Evolutionary conservation across 2,797 vertebrate species (phyloP).

Genomic region (Acomys russatus): DNA sequence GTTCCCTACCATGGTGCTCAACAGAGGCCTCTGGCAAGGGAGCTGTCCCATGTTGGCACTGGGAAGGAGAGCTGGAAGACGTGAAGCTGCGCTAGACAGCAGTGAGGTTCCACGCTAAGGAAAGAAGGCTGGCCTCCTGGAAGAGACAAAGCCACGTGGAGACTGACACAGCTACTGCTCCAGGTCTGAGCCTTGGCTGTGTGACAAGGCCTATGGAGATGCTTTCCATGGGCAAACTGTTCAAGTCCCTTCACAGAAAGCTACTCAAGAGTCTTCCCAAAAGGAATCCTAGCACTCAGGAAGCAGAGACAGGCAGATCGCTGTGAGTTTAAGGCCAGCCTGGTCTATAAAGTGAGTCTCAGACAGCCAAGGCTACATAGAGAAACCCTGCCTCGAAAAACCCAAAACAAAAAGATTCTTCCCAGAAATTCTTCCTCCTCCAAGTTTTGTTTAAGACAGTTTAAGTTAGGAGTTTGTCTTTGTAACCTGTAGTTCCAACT

Average conservation of each 20-base stretch:
- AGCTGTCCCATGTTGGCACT: not conserved
- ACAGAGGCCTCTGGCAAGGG: not conserved
- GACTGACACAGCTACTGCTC: not conserved
- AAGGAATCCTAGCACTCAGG: not conserved
- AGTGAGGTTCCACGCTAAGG: not conserved
- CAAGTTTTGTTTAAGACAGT: not conserved
- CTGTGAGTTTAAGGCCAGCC: too few species aligned
- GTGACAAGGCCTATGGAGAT: not conserved
- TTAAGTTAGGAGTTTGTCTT: conserved; percentile 20
- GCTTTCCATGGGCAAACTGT: not conserved
- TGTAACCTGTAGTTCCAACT: not conserved
- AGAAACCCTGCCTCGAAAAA: too few species aligned
- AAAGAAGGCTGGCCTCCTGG: not conserved
- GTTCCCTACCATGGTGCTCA: not conserved
- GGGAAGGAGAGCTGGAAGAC: conserved; percentile 20
- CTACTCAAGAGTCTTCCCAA: not conserved
- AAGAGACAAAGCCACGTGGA: not conserved
- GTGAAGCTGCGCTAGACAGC: not conserved
- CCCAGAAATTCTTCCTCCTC: not conserved
- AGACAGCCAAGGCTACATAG: too few species aligned
- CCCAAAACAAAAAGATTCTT: not conserved
- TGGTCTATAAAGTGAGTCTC: too few species aligned
- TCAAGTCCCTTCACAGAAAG: conserved; percentile 58
- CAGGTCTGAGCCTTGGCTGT: not conserved
- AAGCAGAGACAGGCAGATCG: too few species aligned